Percentiles rank a stretch among this genome's conserved stretches.
Conservation (phyloP, 2,113 vertebrate species). For the Propithecus coquereli region DNA sequence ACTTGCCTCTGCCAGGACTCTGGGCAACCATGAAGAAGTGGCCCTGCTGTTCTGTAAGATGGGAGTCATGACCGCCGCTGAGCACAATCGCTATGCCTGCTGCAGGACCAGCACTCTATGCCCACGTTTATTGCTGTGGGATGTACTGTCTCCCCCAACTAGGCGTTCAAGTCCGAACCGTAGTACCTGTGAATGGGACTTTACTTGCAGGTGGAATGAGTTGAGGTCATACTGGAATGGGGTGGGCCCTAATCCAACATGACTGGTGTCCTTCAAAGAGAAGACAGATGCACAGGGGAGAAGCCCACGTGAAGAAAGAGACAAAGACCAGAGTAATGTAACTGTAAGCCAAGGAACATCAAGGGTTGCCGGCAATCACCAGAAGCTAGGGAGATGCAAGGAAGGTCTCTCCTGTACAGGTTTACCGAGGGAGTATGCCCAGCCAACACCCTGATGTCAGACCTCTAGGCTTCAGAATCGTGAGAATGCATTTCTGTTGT, state of each 20-base stretch:
- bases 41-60: background rate
- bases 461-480: background rate
- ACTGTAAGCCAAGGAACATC: background rate
- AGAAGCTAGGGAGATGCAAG: background rate
- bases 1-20: background rate
- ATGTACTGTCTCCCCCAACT: background rate
- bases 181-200: background rate
- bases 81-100: background rate
- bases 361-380: background rate
- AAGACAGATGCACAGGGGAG: background rate
- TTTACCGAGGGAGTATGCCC: background rate
- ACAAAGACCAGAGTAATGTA: background rate
- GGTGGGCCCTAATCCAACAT: background rate
- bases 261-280: background rate
- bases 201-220: background rate
- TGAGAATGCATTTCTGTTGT: too few relatives aligned
- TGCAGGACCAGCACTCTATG: background rate
- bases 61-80: background rate
- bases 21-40: background rate
- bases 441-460: background rate
- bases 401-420: background rate
- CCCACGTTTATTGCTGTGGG: background rate
- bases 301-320: background rate
- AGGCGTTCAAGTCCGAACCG: background rate
- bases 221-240: background rate